Evolutionary conservation across 1,140 invertebrate genomes (phyloP).

Genomic region (Nilaparvata lugens): DNA sequence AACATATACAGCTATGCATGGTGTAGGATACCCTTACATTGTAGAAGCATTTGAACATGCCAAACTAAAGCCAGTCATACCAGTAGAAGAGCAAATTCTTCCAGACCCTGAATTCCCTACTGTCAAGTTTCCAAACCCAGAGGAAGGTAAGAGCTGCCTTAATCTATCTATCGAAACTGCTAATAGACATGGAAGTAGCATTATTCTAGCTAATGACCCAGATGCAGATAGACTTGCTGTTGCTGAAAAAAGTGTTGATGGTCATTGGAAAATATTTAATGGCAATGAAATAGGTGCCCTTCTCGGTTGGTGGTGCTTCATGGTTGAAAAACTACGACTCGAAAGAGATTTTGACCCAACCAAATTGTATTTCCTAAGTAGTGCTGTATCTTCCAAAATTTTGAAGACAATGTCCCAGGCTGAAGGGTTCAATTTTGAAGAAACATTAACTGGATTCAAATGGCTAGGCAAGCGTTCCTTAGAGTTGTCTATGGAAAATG

Average conservation of each 20-base stretch:
- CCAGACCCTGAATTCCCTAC: conserved; percentile 96
- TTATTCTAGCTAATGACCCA: conserved; percentile 96
- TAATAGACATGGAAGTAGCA: conserved; percentile 49
- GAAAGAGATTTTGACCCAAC: conserved; percentile 38
- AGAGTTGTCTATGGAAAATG: conserved; percentile 47
- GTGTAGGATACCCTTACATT: conserved; percentile 82
- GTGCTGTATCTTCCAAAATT: conserved; percentile 96
- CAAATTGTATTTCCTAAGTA: conserved; percentile 75
- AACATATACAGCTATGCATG: conserved; percentile 96
- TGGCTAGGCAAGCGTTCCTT: conserved; percentile 94
- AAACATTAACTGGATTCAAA: conserved; percentile 98
- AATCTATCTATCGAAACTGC: conserved; percentile 80
- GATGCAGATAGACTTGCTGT: conserved; percentile 95
- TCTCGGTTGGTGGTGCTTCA: conserved; percentile 89
- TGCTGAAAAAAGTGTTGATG: conserved; percentile 57
- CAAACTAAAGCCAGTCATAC: conserved; percentile 51
- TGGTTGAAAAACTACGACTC: conserved; percentile 42
- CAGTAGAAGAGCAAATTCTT: conserved; percentile 74
- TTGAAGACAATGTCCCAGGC: conserved; percentile 69
- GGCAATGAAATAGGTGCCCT: conserved; percentile 95
- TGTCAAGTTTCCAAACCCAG: conserved; percentile 96
- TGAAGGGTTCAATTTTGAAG: conserved; percentile 77
- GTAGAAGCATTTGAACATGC: conserved; percentile 61
- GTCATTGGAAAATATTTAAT: conserved; percentile 82
- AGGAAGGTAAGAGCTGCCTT: conserved; percentile 87